Conservation (phyloP, 2,113 vertebrate species). For the Bubo bubo region DNA sequence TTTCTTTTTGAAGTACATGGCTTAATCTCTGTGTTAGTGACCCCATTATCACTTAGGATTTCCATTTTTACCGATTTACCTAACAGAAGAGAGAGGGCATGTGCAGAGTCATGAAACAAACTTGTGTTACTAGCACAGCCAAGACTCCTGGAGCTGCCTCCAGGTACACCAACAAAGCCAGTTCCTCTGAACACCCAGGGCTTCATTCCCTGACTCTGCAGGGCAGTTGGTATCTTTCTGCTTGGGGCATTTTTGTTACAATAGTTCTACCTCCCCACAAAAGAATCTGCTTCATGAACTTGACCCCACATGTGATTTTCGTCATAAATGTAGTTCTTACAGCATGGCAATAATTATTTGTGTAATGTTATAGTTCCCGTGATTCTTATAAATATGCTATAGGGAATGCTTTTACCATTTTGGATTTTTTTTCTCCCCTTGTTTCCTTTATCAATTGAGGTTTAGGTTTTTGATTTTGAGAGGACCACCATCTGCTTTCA, state of each 20-base stretch:
- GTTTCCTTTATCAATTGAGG: background rate
- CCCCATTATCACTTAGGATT: background rate
- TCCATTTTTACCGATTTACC: background rate
- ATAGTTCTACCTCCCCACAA: background rate
- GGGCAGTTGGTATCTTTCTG: background rate
- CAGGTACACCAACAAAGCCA: background rate
- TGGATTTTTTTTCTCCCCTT: background rate
- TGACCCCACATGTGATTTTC: background rate
- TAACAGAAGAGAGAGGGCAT: fast-evolving
- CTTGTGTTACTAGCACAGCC: background rate
- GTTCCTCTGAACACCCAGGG: background rate
- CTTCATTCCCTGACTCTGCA: background rate
- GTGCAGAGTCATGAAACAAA: background rate
- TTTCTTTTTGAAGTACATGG: background rate
- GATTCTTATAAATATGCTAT: background rate
- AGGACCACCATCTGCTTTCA: background rate
- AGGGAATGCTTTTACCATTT: background rate
- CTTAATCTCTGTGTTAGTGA: background rate
- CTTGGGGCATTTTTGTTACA: background rate
- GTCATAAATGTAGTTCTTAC: background rate
- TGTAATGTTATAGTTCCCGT: background rate
- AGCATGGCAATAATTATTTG: background rate
- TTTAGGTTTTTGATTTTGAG: background rate
- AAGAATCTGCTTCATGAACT: background rate
- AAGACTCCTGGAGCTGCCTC: background rate